Percentiles rank a stretch among this genome's conserved stretches.
phyloP scores from a whole-genome alignment of 92 coral and sea anemone species.

The Blastomussa wellsi region DNA sequence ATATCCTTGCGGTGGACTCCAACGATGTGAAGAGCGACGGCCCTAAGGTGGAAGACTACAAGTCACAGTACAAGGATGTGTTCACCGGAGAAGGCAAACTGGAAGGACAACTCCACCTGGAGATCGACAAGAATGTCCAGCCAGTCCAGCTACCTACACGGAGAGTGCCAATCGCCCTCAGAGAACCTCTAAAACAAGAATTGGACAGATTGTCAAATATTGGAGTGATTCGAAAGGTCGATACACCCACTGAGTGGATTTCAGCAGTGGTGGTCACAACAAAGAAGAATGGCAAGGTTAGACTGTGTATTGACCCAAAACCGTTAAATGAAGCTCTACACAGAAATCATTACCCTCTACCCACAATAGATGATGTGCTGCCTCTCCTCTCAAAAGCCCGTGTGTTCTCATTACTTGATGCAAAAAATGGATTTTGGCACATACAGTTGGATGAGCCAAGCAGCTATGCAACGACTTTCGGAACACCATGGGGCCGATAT shows the following conservation, averaged over 20 bases:
- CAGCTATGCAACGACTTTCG: constrained; percentile 52
- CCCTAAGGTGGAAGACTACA: constrained; percentile 14
- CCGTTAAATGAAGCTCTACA: background rate
- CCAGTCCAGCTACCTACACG: constrained; percentile 47
- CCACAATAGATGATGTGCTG: too few relatives aligned
- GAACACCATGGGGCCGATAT: constrained; percentile 57
- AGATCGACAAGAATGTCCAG: background rate
- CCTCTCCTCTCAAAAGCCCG: too few relatives aligned
- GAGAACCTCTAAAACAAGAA: constrained; percentile 51
- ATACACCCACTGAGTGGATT: too few relatives aligned
- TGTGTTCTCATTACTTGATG: too few relatives aligned
- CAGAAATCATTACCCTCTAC: too few relatives aligned
- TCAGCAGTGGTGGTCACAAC: constrained; percentile 24
- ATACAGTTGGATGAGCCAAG: constrained; percentile 50
- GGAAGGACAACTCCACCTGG: constrained; percentile 9
- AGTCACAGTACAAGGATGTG: background rate
- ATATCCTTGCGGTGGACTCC: too few relatives aligned
- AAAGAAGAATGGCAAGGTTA: constrained; percentile 35
- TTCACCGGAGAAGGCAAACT: constrained; percentile 56
- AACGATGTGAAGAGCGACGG: too few relatives aligned
- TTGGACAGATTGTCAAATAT: too few relatives aligned
- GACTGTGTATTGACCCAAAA: constrained; percentile 34
- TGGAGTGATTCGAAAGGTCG: constrained; percentile 39
- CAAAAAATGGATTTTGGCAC: constrained; percentile 33
- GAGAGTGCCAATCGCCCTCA: constrained; percentile 46